A percentile compares a stretch with the other conserved stretches of the same genome.
phyloP scores from a whole-genome alignment of 2,113 vertebrate species.

The Cnemophilus loriae region DNA sequence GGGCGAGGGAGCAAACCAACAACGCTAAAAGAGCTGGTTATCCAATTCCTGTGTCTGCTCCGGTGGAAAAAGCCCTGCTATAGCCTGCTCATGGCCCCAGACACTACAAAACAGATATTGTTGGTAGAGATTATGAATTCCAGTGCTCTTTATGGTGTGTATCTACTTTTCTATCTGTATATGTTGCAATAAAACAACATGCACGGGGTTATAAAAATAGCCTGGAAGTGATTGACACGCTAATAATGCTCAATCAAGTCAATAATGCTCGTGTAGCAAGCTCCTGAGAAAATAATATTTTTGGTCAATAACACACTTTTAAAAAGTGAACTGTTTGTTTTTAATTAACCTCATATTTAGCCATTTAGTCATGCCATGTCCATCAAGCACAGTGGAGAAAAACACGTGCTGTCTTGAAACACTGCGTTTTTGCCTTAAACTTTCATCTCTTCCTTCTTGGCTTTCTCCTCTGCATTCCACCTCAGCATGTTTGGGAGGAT shows the following conservation, averaged over 20 bases:
- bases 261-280: constrained; percentile 31
- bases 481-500: constrained; percentile 59
- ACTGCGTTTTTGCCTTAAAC: constrained; percentile 32
- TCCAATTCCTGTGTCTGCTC: background rate
- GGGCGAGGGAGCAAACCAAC: background rate
- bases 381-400: constrained; percentile 44
- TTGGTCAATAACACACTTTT: constrained; percentile 58
- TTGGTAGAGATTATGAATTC: constrained; percentile 63
- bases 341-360: constrained; percentile 80
- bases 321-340: constrained; percentile 77
- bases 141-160: constrained; percentile 17
- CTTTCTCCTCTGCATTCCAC: constrained; percentile 69
- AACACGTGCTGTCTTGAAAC: constrained; percentile 43
- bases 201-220: constrained; percentile 76
- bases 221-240: constrained; percentile 67
- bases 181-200: constrained; percentile 76
- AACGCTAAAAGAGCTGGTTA: background rate
- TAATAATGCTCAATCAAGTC: constrained; percentile 56
- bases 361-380: constrained; percentile 73
- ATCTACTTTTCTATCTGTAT: constrained; percentile 74
- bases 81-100: background rate
- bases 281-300: constrained; percentile 73
- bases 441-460: constrained; percentile 63
- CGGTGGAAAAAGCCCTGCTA: background rate
- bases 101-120: constrained; percentile 40